These are phyloP conservation scores for Drosophila fulvimacula DNA, from an alignment of 2,888 invertebrate genomes.

Conservation along the genomic window DNA sequence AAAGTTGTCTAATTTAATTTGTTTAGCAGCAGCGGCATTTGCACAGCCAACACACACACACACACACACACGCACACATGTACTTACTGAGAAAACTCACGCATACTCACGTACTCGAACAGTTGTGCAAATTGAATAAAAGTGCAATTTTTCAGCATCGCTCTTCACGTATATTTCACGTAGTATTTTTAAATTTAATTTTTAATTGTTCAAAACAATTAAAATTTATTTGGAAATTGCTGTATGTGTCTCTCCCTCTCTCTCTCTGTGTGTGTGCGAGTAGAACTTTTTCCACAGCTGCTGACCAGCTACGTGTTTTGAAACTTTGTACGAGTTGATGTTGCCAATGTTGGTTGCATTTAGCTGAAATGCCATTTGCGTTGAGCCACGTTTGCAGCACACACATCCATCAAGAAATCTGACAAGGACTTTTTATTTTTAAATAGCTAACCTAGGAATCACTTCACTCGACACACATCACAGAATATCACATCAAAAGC, in stretches of 20 bases:
- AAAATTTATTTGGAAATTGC: conserved; percentile 75
- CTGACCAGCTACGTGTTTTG: conserved; percentile 61
- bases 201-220: conserved; percentile 80
- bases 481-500: conserved; percentile 16
- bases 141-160: conserved; percentile 37
- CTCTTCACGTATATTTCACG: conserved; percentile 31
- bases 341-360: conserved; percentile 37
- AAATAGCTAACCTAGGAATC: conserved; percentile 14
- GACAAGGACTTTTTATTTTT: conserved; percentile 13
- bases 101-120: conserved; percentile 52
- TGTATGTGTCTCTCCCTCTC: conserved; percentile 15
- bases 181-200: conserved; percentile 68
- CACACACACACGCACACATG: conserved; percentile 12
- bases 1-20: conserved; percentile 80
- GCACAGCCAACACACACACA: conserved; percentile 26
- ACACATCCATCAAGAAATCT: conserved; percentile 45
- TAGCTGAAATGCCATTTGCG: conserved; percentile 19
- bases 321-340: conserved; percentile 37
- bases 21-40: conserved; percentile 67
- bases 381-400: conserved; percentile 30
- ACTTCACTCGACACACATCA: conserved; percentile 24
- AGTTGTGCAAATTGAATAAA: conserved; percentile 72
- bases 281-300: conserved; percentile 58
- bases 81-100: conserved; percentile 32
- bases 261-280: conserved; percentile 7